phyloP scores from a whole-genome alignment of 2,113 vertebrate species.

The Synodontis membranacea region DNA sequence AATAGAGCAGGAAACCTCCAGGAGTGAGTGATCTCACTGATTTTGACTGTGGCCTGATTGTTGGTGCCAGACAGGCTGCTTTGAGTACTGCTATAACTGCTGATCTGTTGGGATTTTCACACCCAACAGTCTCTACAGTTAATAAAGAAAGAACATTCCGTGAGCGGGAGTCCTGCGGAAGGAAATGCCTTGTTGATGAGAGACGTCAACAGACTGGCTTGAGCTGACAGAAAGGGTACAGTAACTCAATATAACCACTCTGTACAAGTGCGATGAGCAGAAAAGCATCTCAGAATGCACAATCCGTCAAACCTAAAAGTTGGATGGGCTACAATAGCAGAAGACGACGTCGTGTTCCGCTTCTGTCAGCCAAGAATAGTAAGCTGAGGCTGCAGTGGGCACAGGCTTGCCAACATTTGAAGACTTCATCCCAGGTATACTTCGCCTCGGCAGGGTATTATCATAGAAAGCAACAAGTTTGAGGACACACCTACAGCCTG shows the following conservation, averaged over 20 bases:
- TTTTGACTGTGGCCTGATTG: background rate
- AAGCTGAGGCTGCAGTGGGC: background rate
- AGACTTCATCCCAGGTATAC: background rate
- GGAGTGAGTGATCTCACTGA: background rate
- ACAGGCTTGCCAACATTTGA: background rate
- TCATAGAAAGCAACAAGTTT: background rate
- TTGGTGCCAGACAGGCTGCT: background rate
- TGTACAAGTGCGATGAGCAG: too few species aligned
- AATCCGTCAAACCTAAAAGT: background rate
- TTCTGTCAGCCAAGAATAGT: background rate
- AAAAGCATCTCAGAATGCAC: background rate
- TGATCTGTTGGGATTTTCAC: background rate
- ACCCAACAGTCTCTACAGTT: background rate
- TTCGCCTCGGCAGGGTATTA: background rate
- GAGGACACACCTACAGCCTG: slow-evolving; percentile 1
- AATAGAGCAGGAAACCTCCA: slow-evolving; percentile 42
- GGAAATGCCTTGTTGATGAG: background rate
- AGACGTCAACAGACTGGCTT: background rate
- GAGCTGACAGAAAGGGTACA: background rate
- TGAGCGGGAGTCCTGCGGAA: background rate
- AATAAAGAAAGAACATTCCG: background rate
- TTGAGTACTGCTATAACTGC: background rate
- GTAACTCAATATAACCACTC: too few species aligned
- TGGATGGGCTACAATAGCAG: background rate
- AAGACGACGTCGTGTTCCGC: background rate